A percentile compares a stretch with the other conserved stretches of the same genome.
phyloP scores from a whole-genome alignment of 2,113 vertebrate species.

The Spheniscus mendiculus region DNA sequence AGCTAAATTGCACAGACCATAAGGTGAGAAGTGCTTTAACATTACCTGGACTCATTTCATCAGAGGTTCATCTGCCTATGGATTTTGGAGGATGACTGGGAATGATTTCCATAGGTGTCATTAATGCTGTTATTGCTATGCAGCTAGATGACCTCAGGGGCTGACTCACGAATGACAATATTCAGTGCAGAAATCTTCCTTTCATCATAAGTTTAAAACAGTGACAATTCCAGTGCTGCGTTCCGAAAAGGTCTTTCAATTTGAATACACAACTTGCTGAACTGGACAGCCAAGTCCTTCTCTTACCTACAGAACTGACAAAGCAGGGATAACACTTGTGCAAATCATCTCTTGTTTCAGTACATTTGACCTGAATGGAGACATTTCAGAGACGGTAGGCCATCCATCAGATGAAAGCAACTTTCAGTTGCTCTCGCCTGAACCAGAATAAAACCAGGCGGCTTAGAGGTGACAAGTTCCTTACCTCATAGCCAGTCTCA shows the following conservation, averaged over 20 bases:
- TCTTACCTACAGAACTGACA: neutral
- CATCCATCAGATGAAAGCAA: neutral
- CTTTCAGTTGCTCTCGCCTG: neutral
- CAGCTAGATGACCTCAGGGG: neutral
- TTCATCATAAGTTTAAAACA: neutral
- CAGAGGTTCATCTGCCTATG: neutral
- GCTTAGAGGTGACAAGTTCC: neutral
- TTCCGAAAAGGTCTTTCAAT: neutral
- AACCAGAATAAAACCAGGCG: neutral
- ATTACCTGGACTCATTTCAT: neutral
- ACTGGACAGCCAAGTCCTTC: neutral
- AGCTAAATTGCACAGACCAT: neutral
- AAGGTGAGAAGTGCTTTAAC: neutral
- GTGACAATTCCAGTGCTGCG: neutral
- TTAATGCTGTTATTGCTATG: neutral
- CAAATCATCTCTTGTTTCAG: neutral
- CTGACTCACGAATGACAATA: neutral
- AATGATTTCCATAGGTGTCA: neutral
- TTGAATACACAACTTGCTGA: neutral
- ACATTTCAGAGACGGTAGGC: neutral
- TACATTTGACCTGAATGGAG: neutral
- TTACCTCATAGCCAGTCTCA: neutral
- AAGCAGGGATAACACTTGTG: neutral
- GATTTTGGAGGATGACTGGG: neutral
- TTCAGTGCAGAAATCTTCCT: neutral